These are phyloP conservation scores for Notothenia coriiceps DNA, from an alignment of 2,113 vertebrate genomes.

Conservation along the genomic window DNA sequence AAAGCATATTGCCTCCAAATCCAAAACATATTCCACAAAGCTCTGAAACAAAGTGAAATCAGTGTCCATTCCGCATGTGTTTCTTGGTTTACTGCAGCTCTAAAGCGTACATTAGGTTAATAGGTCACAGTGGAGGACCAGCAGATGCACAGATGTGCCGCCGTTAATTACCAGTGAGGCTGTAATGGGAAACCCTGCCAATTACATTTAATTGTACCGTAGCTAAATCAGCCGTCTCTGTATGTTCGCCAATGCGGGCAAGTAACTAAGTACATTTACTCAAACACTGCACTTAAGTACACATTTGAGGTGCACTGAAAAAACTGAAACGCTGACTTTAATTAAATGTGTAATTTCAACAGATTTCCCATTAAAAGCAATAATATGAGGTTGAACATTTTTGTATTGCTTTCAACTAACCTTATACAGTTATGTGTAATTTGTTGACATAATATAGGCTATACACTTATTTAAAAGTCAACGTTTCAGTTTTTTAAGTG, in stretches of 20 bases:
- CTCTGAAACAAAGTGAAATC: slow-evolving; percentile 10
- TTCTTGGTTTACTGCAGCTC: slow-evolving; percentile 40
- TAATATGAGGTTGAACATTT: too few species aligned
- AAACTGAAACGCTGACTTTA: too few species aligned
- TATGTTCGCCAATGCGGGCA: not conserved
- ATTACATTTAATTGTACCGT: slow-evolving; percentile 68
- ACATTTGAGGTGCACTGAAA: too few species aligned
- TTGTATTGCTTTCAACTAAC: too few species aligned
- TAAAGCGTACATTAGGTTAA: slow-evolving; percentile 36
- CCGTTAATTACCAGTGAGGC: slow-evolving; percentile 72
- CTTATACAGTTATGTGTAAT: too few species aligned
- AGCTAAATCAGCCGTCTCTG: slow-evolving; percentile 52
- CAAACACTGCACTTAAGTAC: too few species aligned
- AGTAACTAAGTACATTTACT: too few species aligned
- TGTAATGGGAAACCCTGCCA: slow-evolving; percentile 63
- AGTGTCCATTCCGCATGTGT: not conserved
- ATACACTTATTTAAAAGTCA: too few species aligned
- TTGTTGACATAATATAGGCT: too few species aligned
- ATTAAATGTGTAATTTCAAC: too few species aligned
- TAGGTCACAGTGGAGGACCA: slow-evolving; percentile 59
- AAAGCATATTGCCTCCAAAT: slow-evolving; percentile 40
- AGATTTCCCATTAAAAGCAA: too few species aligned
- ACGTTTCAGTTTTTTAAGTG: too few species aligned
- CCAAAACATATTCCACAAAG: slow-evolving; percentile 41
- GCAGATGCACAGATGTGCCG: slow-evolving; percentile 67